Conservation (phyloP, 2,113 vertebrate species). For the Cebus imitator region DNA sequence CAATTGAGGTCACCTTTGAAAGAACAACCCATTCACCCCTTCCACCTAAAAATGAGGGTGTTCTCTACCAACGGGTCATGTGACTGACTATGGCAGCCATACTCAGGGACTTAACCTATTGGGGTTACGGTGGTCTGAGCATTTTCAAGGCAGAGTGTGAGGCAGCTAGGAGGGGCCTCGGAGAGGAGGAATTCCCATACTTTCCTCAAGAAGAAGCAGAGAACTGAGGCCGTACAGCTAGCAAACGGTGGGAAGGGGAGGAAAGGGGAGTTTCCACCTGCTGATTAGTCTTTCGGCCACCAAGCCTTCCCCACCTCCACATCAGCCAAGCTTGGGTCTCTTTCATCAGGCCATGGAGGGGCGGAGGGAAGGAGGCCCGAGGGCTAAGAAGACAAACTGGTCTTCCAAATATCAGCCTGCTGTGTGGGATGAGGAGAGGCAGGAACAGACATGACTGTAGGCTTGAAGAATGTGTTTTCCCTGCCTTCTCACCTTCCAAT, state of each 20-base stretch:
- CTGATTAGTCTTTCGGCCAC: not conserved
- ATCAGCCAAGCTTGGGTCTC: not conserved
- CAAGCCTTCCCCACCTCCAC: not conserved
- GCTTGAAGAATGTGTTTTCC: not conserved
- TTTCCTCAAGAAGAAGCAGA: not conserved
- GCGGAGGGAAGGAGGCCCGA: not conserved
- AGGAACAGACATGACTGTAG: not conserved
- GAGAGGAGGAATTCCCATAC: not conserved
- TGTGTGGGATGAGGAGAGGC: not conserved
- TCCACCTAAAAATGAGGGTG: not conserved
- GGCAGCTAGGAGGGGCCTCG: accelerated
- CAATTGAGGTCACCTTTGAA: not conserved
- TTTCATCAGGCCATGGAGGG: not conserved
- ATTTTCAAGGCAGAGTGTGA: not conserved
- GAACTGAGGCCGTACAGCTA: not conserved
- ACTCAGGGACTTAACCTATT: not conserved
- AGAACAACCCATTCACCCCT: not conserved
- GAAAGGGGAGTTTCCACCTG: not conserved
- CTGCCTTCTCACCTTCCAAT: not conserved
- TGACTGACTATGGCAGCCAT: not conserved
- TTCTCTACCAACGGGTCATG: not conserved
- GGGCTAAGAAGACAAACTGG: not conserved
- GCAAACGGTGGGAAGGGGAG: too few relatives aligned
- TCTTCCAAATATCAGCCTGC: not conserved
- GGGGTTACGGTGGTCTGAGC: not conserved